These are phyloP conservation scores for Harpalus rubripes DNA, from an alignment of 2,888 invertebrate genomes.

Conservation along the genomic window DNA sequence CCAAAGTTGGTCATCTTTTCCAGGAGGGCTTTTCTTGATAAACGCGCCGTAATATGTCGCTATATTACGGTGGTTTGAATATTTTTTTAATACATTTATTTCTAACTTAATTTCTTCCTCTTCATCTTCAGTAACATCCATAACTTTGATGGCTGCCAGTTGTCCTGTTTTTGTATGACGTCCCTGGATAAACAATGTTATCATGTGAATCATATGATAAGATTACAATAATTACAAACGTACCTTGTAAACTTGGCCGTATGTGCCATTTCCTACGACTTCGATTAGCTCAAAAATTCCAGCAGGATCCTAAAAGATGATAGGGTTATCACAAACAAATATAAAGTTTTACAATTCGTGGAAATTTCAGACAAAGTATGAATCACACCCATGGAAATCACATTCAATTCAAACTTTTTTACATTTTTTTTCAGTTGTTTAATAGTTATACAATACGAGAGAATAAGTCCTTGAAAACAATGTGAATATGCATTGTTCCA, in stretches of 20 bases:
- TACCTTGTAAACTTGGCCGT: constrained; percentile 99
- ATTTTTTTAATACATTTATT: constrained; percentile 99
- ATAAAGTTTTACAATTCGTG: constrained; percentile 26
- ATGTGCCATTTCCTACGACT: constrained; percentile 99
- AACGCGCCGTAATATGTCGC: constrained; percentile 99
- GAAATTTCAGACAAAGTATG: constrained; percentile 59
- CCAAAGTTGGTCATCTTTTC: constrained; percentile 99
- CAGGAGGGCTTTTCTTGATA: constrained; percentile 98
- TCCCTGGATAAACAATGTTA: constrained; percentile 82
- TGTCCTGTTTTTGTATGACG: constrained; percentile 99
- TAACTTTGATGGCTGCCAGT: constrained; percentile 99
- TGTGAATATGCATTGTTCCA: neutral
- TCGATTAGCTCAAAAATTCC: constrained; percentile 99
- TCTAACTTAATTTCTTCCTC: constrained; percentile 99
- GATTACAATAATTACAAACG: constrained; percentile 70
- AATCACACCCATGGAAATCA: constrained; percentile 66
- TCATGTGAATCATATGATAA: constrained; percentile 36
- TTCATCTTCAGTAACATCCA: constrained; percentile 99
- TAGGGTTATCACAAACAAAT: constrained; percentile 45
- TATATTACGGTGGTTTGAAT: constrained; percentile 99
- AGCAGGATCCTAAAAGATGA: constrained; percentile 95
- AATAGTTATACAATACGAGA: neutral
- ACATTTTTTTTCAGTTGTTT: neutral
- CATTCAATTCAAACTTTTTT: constrained; percentile 20
- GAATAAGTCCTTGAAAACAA: constrained; percentile 7